Evolutionary conservation across 1,140 invertebrate species (phyloP).

Genomic region (Arion vulgaris): DNA sequence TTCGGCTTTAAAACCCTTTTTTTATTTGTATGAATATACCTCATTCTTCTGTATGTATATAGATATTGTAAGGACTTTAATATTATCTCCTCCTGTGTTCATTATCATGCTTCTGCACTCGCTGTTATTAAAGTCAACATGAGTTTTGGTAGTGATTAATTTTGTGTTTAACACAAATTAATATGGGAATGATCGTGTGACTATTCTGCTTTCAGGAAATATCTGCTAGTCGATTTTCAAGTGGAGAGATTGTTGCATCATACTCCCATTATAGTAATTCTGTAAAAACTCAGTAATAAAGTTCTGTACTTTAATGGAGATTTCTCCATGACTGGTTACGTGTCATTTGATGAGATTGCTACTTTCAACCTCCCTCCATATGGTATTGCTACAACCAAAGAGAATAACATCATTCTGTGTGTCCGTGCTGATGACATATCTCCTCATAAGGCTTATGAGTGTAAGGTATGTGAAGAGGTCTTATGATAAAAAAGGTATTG

Average conservation of each 20-base stretch:
- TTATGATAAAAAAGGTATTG: too few relatives aligned
- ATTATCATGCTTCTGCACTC: too few relatives aligned
- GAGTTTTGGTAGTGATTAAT: too few relatives aligned
- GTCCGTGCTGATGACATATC: not conserved
- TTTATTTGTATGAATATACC: too few relatives aligned
- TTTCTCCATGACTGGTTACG: not conserved
- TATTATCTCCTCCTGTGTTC: too few relatives aligned
- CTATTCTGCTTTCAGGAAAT: too few relatives aligned
- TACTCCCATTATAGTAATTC: not conserved
- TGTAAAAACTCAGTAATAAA: not conserved
- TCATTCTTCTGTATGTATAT: too few relatives aligned
- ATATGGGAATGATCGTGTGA: too few relatives aligned
- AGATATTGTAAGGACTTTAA: too few relatives aligned
- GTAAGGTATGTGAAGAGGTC: not conserved
- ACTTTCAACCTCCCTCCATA: not conserved
- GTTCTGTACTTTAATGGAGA: not conserved
- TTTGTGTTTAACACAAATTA: too few relatives aligned
- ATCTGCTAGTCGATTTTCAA: not conserved
- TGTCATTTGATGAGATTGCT: not conserved
- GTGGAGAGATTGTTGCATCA: slow-evolving; percentile 16
- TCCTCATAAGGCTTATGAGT: not conserved
- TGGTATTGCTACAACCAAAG: not conserved
- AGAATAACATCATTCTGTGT: not conserved
- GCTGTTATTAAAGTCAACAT: too few relatives aligned
- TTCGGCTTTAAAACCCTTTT: too few relatives aligned